These are phyloP conservation scores for Nudaria mundana DNA, from an alignment of 2,888 invertebrate genomes.

Conservation along the genomic window DNA sequence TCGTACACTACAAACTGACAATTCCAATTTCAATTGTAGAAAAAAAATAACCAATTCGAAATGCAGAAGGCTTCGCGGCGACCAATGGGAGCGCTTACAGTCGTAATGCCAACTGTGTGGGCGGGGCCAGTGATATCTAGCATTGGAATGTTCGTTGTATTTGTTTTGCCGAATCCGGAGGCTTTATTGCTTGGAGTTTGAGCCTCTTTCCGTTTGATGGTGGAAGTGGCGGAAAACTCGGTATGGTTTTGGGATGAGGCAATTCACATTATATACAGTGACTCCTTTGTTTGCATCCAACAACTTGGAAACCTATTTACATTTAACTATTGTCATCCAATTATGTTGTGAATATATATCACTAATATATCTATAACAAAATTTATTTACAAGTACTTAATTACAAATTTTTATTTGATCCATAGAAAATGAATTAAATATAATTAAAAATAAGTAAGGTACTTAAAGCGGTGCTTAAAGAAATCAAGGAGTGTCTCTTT, in stretches of 20 bases:
- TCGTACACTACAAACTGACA: constrained; percentile 73
- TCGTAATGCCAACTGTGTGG: constrained; percentile 81
- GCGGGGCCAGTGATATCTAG: constrained; percentile 81
- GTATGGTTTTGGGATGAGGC: constrained; percentile 67
- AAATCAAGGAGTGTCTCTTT: constrained; percentile 72
- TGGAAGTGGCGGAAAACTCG: constrained; percentile 69
- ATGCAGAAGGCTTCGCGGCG: constrained; percentile 77
- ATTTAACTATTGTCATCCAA: constrained; percentile 1
- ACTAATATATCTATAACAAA: too few species aligned
- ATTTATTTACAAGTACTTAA: background rate
- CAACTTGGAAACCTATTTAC: constrained; percentile 48
- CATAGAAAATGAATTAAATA: background rate
- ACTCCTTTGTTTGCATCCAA: constrained; percentile 54
- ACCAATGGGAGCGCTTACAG: constrained; percentile 76
- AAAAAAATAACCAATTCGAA: constrained; percentile 80
- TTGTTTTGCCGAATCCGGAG: constrained; percentile 78
- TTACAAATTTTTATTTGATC: background rate
- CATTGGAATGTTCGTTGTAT: constrained; percentile 81
- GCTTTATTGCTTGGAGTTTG: constrained; percentile 77
- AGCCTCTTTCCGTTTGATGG: constrained; percentile 77
- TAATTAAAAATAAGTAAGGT: constrained; percentile 16
- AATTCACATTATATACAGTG: constrained; percentile 73
- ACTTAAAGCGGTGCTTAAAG: constrained; percentile 32
- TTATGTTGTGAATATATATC: too few species aligned
- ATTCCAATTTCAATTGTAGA: constrained; percentile 79